Evolutionary conservation across 1,140 invertebrate species (phyloP), one percentile per base, ranked within the genome.

Genomic region (Philopotamus ludificatus): DNA sequence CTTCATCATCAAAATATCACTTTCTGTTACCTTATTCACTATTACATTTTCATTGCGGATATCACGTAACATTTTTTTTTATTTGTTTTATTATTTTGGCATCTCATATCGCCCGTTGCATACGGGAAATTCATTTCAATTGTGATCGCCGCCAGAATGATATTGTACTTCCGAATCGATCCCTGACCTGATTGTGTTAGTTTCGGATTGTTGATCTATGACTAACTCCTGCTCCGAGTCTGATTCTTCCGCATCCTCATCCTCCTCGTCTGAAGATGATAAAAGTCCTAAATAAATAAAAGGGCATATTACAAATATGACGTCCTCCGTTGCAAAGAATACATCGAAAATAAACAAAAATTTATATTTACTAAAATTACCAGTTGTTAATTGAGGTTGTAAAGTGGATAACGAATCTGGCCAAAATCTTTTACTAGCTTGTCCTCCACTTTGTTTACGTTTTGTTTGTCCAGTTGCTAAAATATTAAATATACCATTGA

Each of bases 401-500:
- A 70, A 28, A 1, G 60, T 23, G 45, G 78, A 77, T 22, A 81
- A 73, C 0, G 76, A 76, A 57, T 81, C 79, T 0, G 78, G 77
- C 79, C 79, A 81, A 63, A 79, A 80, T 66, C 79, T 71, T 66
- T 79, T 81, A 71, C 75, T 79, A 47, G 78, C 75, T 2, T 77
- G 76, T 8, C 78, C 77, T 1, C 79, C 78, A 54, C 79, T 79
- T 22, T 66, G 64, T 62, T 70, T 70, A 45, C 68, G 55, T 73
- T 80, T 81, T 51, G 79, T 79, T 71, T 79, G 79, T n/a, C 77
- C 77, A 15, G 77, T 77, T 76, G 72, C 64, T 71, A 4, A 72
- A 70, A 73, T 9, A 34, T 34, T 12, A 34, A 12, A 34, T 34
- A 12, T 34, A n/a, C 28, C 4, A 34, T 4, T 34, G 12, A 34